Conservation (phyloP, 1,140 invertebrate genomes). For the Caenorhabditis remanei region DNA sequence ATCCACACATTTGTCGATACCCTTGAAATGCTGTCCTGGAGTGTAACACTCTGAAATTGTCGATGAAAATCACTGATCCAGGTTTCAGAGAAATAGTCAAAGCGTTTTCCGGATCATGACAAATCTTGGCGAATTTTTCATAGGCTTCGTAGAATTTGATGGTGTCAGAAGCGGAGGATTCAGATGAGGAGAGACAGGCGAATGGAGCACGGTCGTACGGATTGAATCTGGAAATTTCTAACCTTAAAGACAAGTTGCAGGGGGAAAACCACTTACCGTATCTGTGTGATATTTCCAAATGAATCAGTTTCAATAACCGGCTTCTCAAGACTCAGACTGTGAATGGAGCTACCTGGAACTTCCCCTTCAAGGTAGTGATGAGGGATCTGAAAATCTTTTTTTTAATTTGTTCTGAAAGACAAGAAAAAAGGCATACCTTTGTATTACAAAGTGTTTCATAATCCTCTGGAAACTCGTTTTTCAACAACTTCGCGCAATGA, state of each 20-base stretch:
- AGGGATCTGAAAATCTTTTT: conserved; percentile 79
- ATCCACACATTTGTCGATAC: conserved; percentile 71
- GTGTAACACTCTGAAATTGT: conserved; percentile 86
- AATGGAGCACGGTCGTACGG: conserved; percentile 83
- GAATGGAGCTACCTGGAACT: conserved; percentile 79
- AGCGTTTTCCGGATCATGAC: conserved; percentile 80
- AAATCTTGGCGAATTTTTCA: conserved; percentile 80
- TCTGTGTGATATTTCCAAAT: conserved; percentile 68
- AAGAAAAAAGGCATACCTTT: conserved; percentile 3
- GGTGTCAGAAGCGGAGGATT: conserved; percentile 79
- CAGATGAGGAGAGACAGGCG: conserved; percentile 42
- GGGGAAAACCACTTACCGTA: conserved; percentile 70
- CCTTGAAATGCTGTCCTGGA: conserved; percentile 80
- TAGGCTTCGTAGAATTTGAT: conserved; percentile 82
- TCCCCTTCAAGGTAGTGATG: conserved; percentile 82
- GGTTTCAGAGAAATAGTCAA: conserved; percentile 82
- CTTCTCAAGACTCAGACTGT: conserved; percentile 80
- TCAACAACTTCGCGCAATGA: conserved; percentile 81
- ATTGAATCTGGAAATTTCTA: conserved; percentile 81
- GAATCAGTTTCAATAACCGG: conserved; percentile 64
- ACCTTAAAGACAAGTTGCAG: neutral
- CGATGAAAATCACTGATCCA: conserved; percentile 83
- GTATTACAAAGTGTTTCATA: conserved; percentile 81
- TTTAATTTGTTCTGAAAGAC: neutral
- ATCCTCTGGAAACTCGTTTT: conserved; percentile 79